Evolutionary conservation across 2,888 invertebrate species (phyloP).

Genomic region (Eupithecia subfuscata): DNA sequence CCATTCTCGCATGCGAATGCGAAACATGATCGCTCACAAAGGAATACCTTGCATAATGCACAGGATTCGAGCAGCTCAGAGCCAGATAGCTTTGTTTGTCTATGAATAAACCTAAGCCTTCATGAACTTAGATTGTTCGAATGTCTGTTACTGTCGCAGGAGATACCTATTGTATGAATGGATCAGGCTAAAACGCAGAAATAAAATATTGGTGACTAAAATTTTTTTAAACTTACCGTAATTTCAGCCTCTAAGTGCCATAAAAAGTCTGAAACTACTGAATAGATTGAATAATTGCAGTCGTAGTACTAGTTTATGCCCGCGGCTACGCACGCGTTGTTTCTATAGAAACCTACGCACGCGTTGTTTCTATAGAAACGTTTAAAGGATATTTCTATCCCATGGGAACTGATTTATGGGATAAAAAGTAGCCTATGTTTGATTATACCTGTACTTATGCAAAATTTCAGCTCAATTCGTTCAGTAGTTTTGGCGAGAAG

Average conservation of each 20-base stretch:
- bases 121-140: background rate
- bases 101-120: background rate
- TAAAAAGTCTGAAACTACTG: background rate
- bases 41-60: background rate
- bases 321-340: too few relatives aligned
- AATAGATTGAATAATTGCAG: background rate
- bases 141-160: background rate
- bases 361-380: too few relatives aligned
- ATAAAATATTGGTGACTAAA: background rate
- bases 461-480: too few relatives aligned
- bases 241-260: background rate
- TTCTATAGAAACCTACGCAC: too few relatives aligned
- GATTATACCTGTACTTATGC: too few relatives aligned
- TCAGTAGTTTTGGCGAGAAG: too few relatives aligned
- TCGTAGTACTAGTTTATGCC: too few relatives aligned
- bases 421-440: too few relatives aligned
- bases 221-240: background rate
- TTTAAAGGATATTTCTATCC: too few relatives aligned
- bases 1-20: background rate
- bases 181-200: background rate
- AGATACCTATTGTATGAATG: background rate
- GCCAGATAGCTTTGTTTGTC: conserved; percentile 3
- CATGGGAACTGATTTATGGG: too few relatives aligned
- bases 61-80: background rate
- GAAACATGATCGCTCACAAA: conserved; percentile 2